Base-by-base conservation (phyloP, 1,140 invertebrate genomes). In the Pseudomyrmex pallidus region DNA sequence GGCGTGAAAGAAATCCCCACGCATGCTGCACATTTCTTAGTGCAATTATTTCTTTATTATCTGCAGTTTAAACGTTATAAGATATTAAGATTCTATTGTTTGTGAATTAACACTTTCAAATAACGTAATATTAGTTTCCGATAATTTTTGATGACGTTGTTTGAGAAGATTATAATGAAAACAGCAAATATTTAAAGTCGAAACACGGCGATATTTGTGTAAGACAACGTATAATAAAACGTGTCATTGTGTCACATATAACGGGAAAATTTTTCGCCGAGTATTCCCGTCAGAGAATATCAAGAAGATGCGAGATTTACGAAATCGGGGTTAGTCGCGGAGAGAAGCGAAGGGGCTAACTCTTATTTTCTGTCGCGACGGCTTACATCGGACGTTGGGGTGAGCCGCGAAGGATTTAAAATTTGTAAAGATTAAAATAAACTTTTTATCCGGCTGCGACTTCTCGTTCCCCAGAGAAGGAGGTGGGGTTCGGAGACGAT, bases 371-470 rank as follows among this genome's bases (percentile, higher is more conserved):
- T 54, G 62, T 72, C 74, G 86, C 77, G 84, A 78, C 86, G 70
- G 67, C 78, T 87, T 80, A 78, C 86, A 74, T 67, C 61, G 20
- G 57, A 20, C n/a, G 56, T 72, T 63, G 82, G 82, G 82, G 66
- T 76, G 78, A 72, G 59, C 64, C 85, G 87, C 66, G 86, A 82
- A 87, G 89, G 89, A 92, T 91, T 91, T 92, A 78, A 91, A 91
- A 91, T 92, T 89, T 89, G 85, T 87, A 91, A 90, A 93, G 92
- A 93, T 92, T 92, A 93, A 92, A 92, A 93, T 91, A 93, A 93
- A 92, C 87, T 93, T 92, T 91, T 92, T 91, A 92, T 91, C 91
- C 91, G 83, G 56, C 87, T 59, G 50, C 82, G 82, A 87, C 78
- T 87, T 78, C 46, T 74, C 76, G 74, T 68, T 84, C 64, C 57